These are phyloP conservation scores for Machaerirhynchus nigripectus DNA, from an alignment of 2,113 vertebrate species.

Conservation along the genomic window DNA sequence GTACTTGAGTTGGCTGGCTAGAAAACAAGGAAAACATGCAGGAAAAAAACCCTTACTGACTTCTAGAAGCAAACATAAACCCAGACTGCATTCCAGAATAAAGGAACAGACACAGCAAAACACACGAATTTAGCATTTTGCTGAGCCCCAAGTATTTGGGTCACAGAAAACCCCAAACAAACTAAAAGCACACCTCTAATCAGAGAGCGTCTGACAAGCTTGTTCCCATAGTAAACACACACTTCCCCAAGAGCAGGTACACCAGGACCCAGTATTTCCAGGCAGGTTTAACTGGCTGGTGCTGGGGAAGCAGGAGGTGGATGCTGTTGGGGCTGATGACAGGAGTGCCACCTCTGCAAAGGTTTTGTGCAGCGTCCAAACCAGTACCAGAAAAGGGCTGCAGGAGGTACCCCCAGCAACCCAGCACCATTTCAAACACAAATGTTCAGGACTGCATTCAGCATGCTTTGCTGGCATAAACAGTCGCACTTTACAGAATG, in stretches of 20 bases:
- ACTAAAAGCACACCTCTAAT: not conserved
- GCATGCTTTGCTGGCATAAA: not conserved
- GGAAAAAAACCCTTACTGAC: not conserved
- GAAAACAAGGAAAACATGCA: not conserved
- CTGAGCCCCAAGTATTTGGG: not conserved
- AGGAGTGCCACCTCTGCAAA: not conserved
- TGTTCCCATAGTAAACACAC: not conserved
- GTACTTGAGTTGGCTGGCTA: not conserved
- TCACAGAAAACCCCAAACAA: not conserved
- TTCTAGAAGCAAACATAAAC: not conserved
- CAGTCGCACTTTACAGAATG: accelerated
- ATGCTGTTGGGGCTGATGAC: not conserved
- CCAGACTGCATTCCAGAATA: not conserved
- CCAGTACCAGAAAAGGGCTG: not conserved
- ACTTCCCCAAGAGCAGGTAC: not conserved
- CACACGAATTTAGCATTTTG: not conserved
- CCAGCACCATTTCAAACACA: accelerated
- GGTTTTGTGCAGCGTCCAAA: not conserved
- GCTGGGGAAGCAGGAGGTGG: not conserved
- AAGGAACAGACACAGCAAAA: not conserved
- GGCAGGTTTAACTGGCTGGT: not conserved
- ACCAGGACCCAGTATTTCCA: not conserved
- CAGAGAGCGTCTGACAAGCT: not conserved
- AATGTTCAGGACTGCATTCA: not conserved
- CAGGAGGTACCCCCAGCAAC: not conserved